Evolutionary conservation across 2,888 invertebrate species (phyloP).

Genomic region (Himalopsyche tibetana): DNA sequence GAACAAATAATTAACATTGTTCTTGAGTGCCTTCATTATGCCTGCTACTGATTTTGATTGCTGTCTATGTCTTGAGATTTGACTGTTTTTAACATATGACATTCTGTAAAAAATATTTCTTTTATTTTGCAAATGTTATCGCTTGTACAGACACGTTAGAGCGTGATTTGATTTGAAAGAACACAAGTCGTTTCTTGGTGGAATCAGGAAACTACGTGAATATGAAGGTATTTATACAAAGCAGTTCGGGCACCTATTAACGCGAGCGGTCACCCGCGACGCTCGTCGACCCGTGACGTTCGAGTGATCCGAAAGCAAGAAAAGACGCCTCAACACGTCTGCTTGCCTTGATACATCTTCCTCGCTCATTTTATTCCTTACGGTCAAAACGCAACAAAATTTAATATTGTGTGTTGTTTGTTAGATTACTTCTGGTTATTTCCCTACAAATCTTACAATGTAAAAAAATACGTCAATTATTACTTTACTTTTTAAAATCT

Average conservation of each 20-base stretch:
- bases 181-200: not conserved
- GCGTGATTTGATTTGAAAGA: not conserved
- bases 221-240: conserved; percentile 34
- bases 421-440: no score
- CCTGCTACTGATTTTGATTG: no score
- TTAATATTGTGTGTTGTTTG: no score
- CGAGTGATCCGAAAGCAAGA: conserved; percentile 45
- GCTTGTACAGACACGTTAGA: not conserved
- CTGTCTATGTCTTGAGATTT: no score
- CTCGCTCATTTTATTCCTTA: conserved; percentile 45
- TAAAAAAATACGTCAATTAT: no score
- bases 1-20: no score
- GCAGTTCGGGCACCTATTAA: conserved; percentile 52
- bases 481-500: no score
- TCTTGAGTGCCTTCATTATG: no score
- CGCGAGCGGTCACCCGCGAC: conserved; percentile 58
- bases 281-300: conserved; percentile 57
- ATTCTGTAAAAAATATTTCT: no score
- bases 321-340: conserved; percentile 44
- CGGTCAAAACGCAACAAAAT: conserved; percentile 1
- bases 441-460: no score
- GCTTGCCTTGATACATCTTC: conserved; percentile 27
- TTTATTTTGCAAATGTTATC: no score
- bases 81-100: no score
- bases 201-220: conserved; percentile 30